These are phyloP conservation scores for Megalops atlanticus DNA, from an alignment of 2,113 vertebrate genomes.

Conservation along the genomic window DNA sequence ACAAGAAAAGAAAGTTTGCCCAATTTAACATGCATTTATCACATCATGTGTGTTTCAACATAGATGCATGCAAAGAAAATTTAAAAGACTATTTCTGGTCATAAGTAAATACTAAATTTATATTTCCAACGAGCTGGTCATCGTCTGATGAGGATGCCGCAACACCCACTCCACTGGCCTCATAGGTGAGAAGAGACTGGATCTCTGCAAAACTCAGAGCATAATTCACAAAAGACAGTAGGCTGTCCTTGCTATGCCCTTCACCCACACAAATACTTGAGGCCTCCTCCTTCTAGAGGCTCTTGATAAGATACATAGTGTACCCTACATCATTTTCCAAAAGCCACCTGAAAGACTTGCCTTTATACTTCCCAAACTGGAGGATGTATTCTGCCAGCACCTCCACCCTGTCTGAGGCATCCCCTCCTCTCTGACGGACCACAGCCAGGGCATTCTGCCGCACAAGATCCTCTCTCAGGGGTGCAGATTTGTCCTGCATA, in stretches of 20 bases:
- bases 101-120: no score
- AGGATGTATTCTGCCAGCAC: conserved; percentile 23
- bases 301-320: conserved; percentile 19
- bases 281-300: conserved; percentile 29
- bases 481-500: conserved; percentile 17
- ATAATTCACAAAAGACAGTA: conserved; percentile 26
- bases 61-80: no score
- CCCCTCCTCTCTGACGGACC: conserved; percentile 24
- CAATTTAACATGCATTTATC: background rate
- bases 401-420: conserved; percentile 19
- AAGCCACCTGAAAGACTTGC: conserved; percentile 34
- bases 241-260: conserved; percentile 29
- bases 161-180: background rate
- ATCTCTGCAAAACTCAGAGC: conserved; percentile 13
- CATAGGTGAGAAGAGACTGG: background rate
- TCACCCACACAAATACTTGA: background rate
- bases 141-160: background rate
- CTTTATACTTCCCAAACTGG: conserved; percentile 41
- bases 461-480: background rate
- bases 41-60: no score
- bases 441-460: conserved; percentile 2
- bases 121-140: background rate
- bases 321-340: conserved; percentile 36
- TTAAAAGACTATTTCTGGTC: no score
- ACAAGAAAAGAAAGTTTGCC: background rate